Percentiles rank a stretch among this genome's conserved stretches.
These are phyloP conservation scores for Amphipyra berbera DNA, from an alignment of 2,888 invertebrate genomes.

Conservation along the genomic window DNA sequence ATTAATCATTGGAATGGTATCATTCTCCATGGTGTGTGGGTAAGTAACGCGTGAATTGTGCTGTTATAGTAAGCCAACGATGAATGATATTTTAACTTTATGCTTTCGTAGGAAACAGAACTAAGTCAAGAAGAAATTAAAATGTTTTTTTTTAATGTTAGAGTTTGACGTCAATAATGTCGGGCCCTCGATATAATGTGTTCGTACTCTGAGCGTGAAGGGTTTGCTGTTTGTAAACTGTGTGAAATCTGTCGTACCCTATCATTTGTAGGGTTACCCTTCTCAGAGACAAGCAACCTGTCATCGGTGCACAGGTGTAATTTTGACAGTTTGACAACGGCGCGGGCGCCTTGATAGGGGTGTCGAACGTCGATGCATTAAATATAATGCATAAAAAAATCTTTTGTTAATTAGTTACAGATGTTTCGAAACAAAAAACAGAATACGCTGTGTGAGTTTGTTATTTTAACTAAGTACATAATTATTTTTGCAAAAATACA, in stretches of 20 bases:
- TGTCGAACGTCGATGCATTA: neutral
- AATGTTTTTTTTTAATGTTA: too few relatives aligned
- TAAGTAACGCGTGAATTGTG: slow-evolving; percentile 23
- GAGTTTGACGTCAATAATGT: too few relatives aligned
- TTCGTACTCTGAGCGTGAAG: too few relatives aligned
- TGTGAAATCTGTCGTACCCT: slow-evolving; percentile 5
- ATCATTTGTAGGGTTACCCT: slow-evolving; percentile 20
- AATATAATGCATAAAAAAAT: neutral
- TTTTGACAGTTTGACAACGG: slow-evolving; percentile 20
- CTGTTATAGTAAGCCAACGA: slow-evolving; percentile 13
- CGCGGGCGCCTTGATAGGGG: slow-evolving; percentile 12
- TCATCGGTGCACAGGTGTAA: slow-evolving; percentile 26
- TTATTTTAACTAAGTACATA: too few relatives aligned
- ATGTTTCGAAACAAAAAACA: too few relatives aligned
- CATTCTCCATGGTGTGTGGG: slow-evolving; percentile 48
- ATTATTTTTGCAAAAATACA: too few relatives aligned
- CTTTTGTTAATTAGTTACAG: neutral
- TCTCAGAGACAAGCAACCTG: slow-evolving; percentile 24
- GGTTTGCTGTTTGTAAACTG: slow-evolving; percentile 1
- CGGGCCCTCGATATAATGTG: too few relatives aligned
- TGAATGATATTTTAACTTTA: neutral
- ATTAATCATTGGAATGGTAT: slow-evolving; percentile 56
- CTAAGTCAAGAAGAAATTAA: too few relatives aligned
- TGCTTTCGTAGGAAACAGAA: too few relatives aligned
- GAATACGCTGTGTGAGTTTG: too few relatives aligned